Evolutionary conservation across 2,113 vertebrate genomes (phyloP).

Genomic region (Callipepla californica): DNA sequence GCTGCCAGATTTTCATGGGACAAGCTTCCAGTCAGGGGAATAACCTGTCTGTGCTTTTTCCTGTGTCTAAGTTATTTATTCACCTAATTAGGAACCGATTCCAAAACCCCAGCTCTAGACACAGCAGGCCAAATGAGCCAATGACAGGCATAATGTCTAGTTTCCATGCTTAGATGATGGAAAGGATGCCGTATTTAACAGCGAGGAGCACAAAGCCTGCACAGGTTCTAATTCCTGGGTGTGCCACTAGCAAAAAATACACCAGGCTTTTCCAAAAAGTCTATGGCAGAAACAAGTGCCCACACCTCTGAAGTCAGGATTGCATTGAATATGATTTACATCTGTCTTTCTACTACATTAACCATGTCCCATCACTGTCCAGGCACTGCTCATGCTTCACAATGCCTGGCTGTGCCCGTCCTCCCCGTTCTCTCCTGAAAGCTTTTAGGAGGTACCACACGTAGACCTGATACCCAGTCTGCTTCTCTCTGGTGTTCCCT

Average conservation of each 20-base stretch:
- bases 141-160: not conserved
- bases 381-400: not conserved
- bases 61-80: not conserved
- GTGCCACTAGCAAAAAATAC: not conserved
- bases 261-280: not conserved
- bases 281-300: not conserved
- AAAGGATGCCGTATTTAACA: not conserved
- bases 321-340: not conserved
- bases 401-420: not conserved
- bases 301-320: not conserved
- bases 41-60: not conserved
- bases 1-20: not conserved
- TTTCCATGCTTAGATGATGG: not conserved
- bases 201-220: accelerated
- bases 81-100: not conserved
- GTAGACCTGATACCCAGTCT: not conserved
- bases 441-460: not conserved
- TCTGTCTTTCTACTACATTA: not conserved
- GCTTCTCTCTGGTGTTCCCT: not conserved
- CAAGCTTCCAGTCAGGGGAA: not conserved
- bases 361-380: not conserved
- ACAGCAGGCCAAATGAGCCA: constrained; percentile 12
- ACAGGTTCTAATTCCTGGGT: not conserved
- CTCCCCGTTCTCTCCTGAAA: accelerated
- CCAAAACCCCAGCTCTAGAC: not conserved